Conservation (phyloP, 2,113 vertebrate species). For the Ammodytes marinus region DNA sequence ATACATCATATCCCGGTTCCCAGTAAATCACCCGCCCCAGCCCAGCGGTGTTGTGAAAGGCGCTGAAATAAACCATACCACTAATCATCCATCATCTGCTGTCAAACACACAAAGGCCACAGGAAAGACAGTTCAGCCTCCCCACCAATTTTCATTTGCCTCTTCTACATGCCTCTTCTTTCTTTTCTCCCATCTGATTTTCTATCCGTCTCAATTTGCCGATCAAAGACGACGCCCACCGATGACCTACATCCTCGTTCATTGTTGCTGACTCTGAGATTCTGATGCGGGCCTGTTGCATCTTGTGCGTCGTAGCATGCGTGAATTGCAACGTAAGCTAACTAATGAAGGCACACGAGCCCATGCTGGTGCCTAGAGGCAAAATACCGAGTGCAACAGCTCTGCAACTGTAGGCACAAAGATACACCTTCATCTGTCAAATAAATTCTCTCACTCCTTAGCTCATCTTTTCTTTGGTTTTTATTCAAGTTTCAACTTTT, state of each 20-base stretch:
- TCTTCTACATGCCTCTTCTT: neutral
- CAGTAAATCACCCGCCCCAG: constrained; percentile 21
- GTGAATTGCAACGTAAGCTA: neutral
- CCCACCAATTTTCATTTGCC: constrained; percentile 4
- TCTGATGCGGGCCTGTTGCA: constrained; percentile 37
- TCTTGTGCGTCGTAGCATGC: constrained; percentile 28
- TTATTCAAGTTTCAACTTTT: neutral
- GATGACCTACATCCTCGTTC: constrained; percentile 59
- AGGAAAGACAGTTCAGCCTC: constrained; percentile 14
- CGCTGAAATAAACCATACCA: constrained; percentile 25
- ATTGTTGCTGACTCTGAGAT: constrained; percentile 41
- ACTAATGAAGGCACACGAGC: constrained; percentile 29
- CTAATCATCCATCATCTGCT: constrained; percentile 52
- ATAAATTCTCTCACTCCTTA: constrained; percentile 15
- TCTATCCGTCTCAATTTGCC: constrained; percentile 49
- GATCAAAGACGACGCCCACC: constrained; percentile 36
- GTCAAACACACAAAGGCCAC: constrained; percentile 39
- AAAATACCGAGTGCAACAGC: neutral
- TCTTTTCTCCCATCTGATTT: constrained; percentile 6
- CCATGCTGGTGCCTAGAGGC: constrained; percentile 2
- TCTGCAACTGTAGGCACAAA: neutral
- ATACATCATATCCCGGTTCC: constrained; percentile 18
- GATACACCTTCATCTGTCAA: constrained; percentile 5
- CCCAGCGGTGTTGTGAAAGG: constrained; percentile 27
- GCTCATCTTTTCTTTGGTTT: neutral